Base-by-base conservation (phyloP, 2,113 vertebrate genomes). In the Hyperoodon ampullatus region DNA sequence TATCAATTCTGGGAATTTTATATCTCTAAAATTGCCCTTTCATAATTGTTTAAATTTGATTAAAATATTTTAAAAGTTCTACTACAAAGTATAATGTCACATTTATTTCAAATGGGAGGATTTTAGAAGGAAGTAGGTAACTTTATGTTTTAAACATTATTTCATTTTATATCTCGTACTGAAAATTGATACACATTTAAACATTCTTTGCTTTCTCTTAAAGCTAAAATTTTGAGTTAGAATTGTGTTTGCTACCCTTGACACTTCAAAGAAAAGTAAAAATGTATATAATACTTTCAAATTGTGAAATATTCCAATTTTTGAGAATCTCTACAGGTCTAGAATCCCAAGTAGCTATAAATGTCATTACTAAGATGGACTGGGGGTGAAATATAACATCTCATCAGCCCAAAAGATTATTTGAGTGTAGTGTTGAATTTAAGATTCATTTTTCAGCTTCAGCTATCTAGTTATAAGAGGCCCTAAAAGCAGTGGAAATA, bases 401-500 rank as follows among this genome's bases (percentile, higher is more conserved):
- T 95, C 89, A 96, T 80, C 93, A 78, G 88, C 88, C 23, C 61
- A 93, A 92, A 93, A 66, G 92, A 80, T 9, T 93, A 93, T 80
- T 85, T 87, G 61, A 82, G 75, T 88, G 50, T 39, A 55, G 50
- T 55, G 82, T 61, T 90, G 82, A 97, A 95, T 98, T 93, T 84
- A 90, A 92, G 58, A 84, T 88, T 94, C 86, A 30, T 15, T 97
- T 98, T 96, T 93, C 78, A 72, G 6, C 7, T 84, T 95, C 21
- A 28, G 61, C 68, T 66, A 50, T 96, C 86, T 95, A 15, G 89
- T 86, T 97, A 93, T 96, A 39, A 39, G 93, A 88, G 12, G 77
- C 97, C 96, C 94, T 97, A 72, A 97, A 96, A 96, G 95, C 80
- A 96, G 39, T 96, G 61, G 53, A 89, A 95, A 88, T 98, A 94